Evolutionary conservation across 1,140 invertebrate species (phyloP), one percentile per base, ranked within the genome.

Genomic region (Drosophila jambulina): DNA sequence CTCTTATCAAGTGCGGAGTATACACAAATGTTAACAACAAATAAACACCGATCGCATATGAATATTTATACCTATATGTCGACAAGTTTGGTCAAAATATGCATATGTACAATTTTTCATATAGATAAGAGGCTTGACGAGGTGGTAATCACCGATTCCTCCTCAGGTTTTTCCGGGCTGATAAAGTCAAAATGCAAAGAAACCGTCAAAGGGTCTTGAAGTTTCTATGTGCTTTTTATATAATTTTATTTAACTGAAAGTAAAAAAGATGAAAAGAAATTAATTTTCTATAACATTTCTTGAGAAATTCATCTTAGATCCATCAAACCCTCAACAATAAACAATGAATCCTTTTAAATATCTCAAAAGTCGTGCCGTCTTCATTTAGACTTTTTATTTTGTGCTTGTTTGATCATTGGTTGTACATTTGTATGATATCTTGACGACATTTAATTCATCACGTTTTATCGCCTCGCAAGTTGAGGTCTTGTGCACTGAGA

Each of bases 1-100:
- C 57, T 19, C 63, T 61, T 77, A 77, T 77, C 56, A 23, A 36
- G 19, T 40, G 15, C 29, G n/a, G 2, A 17, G 32, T 56, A 51
- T 56, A 77, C 56, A 77, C 54, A 76, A 60, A 48, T 77, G 75
- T 77, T 68, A 77, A 77, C 75, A 77, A 40, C 75, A 68, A 77
- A 68, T 60, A 56, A 77, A 68, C 62, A 68, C 19, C 25, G 17
- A 45, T 32, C 17, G 29, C 40, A 59, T 64, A 75, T 57, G 51
- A 43, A 65, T 53, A 69, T 43, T 51, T 68, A 53, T 68, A 62
- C 42, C 7, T 42, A 29, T 40, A 34, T 56, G 51, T 38, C 13
- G 12, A 23, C 25, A 5, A 32, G 36, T 56, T 46, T 45, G 45
- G n/a, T 21, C 19, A 42, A 29, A 51, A 75, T 57, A 34, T 23